These are phyloP conservation scores for Collichthys lucidus DNA, from an alignment of 2,113 vertebrate species.

Conservation along the genomic window DNA sequence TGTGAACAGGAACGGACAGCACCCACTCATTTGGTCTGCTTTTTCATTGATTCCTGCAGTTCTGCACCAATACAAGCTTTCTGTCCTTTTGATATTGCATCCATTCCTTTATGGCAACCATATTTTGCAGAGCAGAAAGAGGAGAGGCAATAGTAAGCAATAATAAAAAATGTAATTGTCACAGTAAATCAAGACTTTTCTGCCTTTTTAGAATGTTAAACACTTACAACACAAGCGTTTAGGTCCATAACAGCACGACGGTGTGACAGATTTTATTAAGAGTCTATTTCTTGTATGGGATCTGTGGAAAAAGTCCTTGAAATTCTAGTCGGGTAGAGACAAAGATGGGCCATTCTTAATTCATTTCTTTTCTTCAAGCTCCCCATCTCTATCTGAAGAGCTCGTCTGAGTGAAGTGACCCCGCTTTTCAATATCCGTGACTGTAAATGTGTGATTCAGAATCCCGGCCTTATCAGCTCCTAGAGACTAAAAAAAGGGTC, in stretches of 20 bases:
- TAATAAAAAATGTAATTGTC: conserved; percentile 42
- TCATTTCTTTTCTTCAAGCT: conserved; percentile 46
- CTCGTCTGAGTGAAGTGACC: conserved; percentile 64
- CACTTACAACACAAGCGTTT: conserved; percentile 16
- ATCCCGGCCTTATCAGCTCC: conserved; percentile 65
- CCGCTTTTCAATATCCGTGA: conserved; percentile 65
- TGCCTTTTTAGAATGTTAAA: conserved; percentile 47
- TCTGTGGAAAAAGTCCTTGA: conserved; percentile 48
- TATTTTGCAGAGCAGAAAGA: conserved; percentile 47
- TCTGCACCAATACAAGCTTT: not conserved
- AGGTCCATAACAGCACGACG: conserved; percentile 25
- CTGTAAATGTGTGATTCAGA: conserved; percentile 74
- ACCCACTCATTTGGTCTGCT: not conserved
- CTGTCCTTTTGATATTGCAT: conserved; percentile 21
- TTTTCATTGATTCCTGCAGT: conserved; percentile 32
- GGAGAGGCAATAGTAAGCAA: conserved; percentile 2
- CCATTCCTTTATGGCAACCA: conserved; percentile 17
- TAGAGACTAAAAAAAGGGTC: conserved; percentile 54
- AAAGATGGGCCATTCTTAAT: conserved; percentile 43
- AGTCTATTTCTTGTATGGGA: conserved; percentile 27
- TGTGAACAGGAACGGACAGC: not conserved
- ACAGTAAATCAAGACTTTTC: conserved; percentile 49
- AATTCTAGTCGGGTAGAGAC: conserved; percentile 39
- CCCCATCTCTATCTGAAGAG: conserved; percentile 49
- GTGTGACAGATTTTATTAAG: conserved; percentile 45